These are phyloP conservation scores for Macroglossus sobrinus DNA, from an alignment of 2,113 vertebrate species.

Conservation along the genomic window DNA sequence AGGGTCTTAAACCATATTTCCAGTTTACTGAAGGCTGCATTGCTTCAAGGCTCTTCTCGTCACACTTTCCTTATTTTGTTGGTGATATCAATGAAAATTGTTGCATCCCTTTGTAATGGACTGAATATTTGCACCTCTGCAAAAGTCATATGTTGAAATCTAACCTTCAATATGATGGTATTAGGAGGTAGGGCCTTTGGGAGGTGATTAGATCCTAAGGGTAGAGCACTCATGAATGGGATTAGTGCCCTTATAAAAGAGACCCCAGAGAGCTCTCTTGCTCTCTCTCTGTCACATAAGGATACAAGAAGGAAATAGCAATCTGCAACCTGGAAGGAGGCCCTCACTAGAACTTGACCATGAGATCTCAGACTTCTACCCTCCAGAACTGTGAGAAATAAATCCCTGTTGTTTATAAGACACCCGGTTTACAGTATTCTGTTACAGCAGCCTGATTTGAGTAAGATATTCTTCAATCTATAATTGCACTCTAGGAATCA, in stretches of 20 bases:
- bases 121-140: neutral
- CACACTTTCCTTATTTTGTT: neutral
- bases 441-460: too few relatives aligned
- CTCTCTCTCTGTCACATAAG: neutral
- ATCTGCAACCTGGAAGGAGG: neutral
- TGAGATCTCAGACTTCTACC: neutral
- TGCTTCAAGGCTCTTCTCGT: neutral
- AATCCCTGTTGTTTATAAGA: neutral
- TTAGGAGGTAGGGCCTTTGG: neutral
- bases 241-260: neutral
- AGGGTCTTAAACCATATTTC: neutral
- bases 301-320: neutral
- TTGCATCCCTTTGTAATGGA: neutral
- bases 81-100: neutral
- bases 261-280: neutral
- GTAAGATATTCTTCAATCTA: neutral
- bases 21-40: neutral
- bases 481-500: neutral
- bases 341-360: neutral
- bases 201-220: neutral
- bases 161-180: neutral
- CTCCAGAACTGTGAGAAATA: neutral
- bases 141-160: neutral
- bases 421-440: neutral
- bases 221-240: neutral